A percentile compares a stretch with the other conserved stretches of the same genome.
Evolutionary conservation across 1,140 invertebrate genomes (phyloP).

Genomic region (Achroia grisella): DNA sequence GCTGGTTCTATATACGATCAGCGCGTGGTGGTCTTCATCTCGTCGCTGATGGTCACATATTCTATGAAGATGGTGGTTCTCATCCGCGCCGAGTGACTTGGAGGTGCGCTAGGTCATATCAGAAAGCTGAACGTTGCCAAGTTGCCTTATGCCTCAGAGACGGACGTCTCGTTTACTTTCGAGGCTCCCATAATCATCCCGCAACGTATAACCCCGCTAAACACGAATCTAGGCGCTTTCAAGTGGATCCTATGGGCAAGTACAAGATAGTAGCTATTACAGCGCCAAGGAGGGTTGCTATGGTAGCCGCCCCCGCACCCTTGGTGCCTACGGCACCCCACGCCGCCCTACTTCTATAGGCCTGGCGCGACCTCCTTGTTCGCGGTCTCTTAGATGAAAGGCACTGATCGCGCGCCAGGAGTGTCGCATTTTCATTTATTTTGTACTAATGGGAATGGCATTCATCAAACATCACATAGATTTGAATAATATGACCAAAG

Average conservation of each 20-base stretch:
- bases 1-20: slow-evolving; percentile 71
- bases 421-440: slow-evolving; percentile 28
- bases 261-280: slow-evolving; percentile 61
- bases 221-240: slow-evolving; percentile 61
- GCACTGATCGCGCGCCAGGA: slow-evolving; percentile 46
- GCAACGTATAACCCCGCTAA: slow-evolving; percentile 64
- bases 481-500: too few species aligned
- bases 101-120: slow-evolving; percentile 66
- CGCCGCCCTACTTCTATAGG: slow-evolving; percentile 57
- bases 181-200: slow-evolving; percentile 64
- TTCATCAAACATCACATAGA: too few species aligned
- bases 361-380: slow-evolving; percentile 70
- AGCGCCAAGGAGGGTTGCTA: slow-evolving; percentile 21
- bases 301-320: slow-evolving; percentile 20
- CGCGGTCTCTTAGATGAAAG: slow-evolving; percentile 53
- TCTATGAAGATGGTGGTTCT: slow-evolving; percentile 68
- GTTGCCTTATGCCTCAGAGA: slow-evolving; percentile 65
- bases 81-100: slow-evolving; percentile 65
- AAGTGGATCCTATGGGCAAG: slow-evolving; percentile 69
- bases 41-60: slow-evolving; percentile 66
- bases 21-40: slow-evolving; percentile 63
- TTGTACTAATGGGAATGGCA: neutral
- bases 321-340: slow-evolving; percentile 40
- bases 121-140: slow-evolving; percentile 67
- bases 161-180: slow-evolving; percentile 62